Conservation (phyloP, 1,140 invertebrate species). For the Battus philenor region DNA sequence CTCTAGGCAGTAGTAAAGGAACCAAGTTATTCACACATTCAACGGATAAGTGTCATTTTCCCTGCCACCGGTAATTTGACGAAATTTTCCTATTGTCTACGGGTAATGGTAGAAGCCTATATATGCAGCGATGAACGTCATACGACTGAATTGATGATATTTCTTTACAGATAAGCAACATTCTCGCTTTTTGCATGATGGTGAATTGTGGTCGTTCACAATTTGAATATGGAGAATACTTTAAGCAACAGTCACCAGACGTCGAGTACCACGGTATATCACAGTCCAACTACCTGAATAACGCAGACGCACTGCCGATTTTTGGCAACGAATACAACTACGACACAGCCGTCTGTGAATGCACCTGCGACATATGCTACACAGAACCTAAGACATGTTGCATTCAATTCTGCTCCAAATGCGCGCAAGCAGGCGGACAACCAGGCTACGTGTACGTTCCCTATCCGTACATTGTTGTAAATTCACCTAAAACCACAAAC, state of each 20-base stretch:
- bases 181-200: background rate
- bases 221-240: constrained; percentile 4
- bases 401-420: constrained; percentile 29
- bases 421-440: constrained; percentile 17
- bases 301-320: background rate
- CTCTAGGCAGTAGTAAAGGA: too few species aligned
- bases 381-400: constrained; percentile 30
- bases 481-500: constrained; percentile 1
- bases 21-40: too few species aligned
- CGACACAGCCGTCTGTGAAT: background rate
- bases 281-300: background rate
- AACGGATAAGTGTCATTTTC: too few species aligned
- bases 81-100: too few species aligned
- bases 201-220: background rate
- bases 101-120: too few species aligned
- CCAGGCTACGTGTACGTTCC: constrained; percentile 30
- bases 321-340: constrained; percentile 1
- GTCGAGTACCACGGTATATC: background rate
- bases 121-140: too few species aligned
- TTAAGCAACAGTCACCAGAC: background rate
- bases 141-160: background rate
- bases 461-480: constrained; percentile 31
- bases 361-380: constrained; percentile 3
- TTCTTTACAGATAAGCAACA: constrained; percentile 1
- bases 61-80: too few species aligned